Base-by-base conservation (phyloP, 2,797 vertebrate genomes). In the Setipinna tenuifilis region DNA sequence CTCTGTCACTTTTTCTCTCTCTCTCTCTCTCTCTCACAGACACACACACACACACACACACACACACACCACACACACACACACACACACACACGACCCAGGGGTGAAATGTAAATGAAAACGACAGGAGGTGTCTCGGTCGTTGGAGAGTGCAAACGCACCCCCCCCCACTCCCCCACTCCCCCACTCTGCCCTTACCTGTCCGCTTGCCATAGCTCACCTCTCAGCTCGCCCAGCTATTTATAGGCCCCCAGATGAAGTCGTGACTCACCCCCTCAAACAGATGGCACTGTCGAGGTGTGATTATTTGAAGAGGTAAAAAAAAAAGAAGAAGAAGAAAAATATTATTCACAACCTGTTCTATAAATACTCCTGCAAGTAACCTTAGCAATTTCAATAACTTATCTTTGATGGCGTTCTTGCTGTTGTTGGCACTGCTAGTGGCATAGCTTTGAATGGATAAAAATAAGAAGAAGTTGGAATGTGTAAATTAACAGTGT, bases 161-260 rank as follows among this genome's bases (percentile, higher is more conserved):
- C 46, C 46, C 46, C 46, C 46, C 46, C 3, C 46, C 46, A 3
- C 46, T 48, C 3, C 46, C 50, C 31, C 71, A 12, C 35, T 71
- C 25, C 28, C 35, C 7, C 23, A 58, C 23, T 9, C 58, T 6
- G 71, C 58, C 82, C 71, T 87, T 83, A 87, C 84, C 84, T 83
- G 84, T 71, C 87, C 23, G 61, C 71, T 65, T 23, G 5, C 25
- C 16, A 83, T 48, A 78, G n/a, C 48, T 87, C 87, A 87, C 84
- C 84, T 87, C 83, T 85, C 9, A 17, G 35, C 71, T 19, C 6
- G 19, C 6, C 6, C 35, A n/a, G 16, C 71, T 78, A 78, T 78
- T 78, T 78, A 9, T 21, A 54, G 31, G 71, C 19, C 16, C 19
- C 31, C 71, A 78, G 71, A 78, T 75, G 68, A 75, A 75, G 68